Conservation (phyloP, 2,797 vertebrate genomes). For the Falco berigora region DNA sequence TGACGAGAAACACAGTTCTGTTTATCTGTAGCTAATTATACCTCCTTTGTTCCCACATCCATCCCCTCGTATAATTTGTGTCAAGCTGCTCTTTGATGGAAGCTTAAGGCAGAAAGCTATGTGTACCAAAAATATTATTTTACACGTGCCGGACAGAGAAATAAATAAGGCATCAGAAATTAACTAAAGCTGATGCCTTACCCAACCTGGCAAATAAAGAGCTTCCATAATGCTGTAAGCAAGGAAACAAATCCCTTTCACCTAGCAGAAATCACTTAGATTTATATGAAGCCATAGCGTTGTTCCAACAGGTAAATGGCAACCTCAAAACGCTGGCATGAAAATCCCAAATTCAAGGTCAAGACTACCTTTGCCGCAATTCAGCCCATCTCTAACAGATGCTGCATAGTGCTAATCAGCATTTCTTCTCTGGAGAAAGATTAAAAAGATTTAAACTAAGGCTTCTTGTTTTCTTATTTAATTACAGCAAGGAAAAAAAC, state of each 20-base stretch:
- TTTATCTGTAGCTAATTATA: slow-evolving; percentile 51
- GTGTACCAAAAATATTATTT: background rate
- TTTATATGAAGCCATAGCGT: background rate
- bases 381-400: background rate
- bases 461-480: slow-evolving; percentile 7
- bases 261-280: background rate
- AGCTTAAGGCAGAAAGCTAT: background rate
- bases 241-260: background rate
- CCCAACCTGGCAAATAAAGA: background rate
- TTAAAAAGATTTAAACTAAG: slow-evolving; percentile 2
- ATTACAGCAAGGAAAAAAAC: background rate
- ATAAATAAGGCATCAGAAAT: background rate
- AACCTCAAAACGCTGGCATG: background rate
- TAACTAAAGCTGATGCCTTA: background rate
- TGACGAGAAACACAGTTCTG: slow-evolving; percentile 5
- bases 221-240: background rate
- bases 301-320: background rate
- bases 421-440: slow-evolving; percentile 6
- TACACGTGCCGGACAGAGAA: background rate
- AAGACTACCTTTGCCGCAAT: background rate
- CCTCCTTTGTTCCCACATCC: slow-evolving; percentile 47
- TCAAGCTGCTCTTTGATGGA: slow-evolving; percentile 36
- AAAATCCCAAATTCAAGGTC: background rate
- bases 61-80: background rate
- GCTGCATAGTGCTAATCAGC: background rate